Evolutionary conservation across 2,797 vertebrate genomes (phyloP), one percentile per base, ranked within the genome.

Genomic region (Harpagifer antarcticus): DNA sequence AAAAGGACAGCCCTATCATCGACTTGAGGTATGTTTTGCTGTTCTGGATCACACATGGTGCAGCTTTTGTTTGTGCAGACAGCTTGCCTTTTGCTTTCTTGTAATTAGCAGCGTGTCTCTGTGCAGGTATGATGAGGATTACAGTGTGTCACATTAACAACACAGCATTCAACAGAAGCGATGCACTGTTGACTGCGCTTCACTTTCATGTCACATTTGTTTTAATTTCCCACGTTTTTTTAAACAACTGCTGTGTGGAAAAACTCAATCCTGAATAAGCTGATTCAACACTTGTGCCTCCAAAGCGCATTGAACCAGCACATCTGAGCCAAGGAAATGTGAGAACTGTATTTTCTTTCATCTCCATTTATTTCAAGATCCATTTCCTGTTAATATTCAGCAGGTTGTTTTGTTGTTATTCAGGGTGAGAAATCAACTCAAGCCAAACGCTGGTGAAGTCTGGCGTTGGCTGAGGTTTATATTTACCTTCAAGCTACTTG

Each of bases 401-500:
- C 23, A 71, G 60, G 20, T 73, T 67, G 57, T 62, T 72, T 50
- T 64, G 47, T 49, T 49, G 9, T 57, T 78, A 48, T 69, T 78
- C 56, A 61, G 45, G 15, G 3, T 23, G 42, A 54, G 7, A 49
- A 42, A 73, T 77, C 37, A 79, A 82, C 71, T 73, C 65, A 31
- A 49, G 68, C 37, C 13, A 70, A 62, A 69, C 58, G 20, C 17
- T 14, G 55, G 53, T 47, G 54, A 68, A 48, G 23, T 74, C 60
- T 67, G 59, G 20, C 47, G 44, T 7, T 58, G 27, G 63, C 56
- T 76, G 45, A 45, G 14, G 45, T 72, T 37, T 75, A 37, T 67
- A 69, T 86, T 83, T 73, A 64, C 71, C 81, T 70, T 16, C 9
- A 42, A 64, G 50, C 58, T 33, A 44, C 48, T 64, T 73, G 72